Base-by-base conservation (phyloP, 2,797 vertebrate species). In the Schizopygopsis malacanthus region DNA sequence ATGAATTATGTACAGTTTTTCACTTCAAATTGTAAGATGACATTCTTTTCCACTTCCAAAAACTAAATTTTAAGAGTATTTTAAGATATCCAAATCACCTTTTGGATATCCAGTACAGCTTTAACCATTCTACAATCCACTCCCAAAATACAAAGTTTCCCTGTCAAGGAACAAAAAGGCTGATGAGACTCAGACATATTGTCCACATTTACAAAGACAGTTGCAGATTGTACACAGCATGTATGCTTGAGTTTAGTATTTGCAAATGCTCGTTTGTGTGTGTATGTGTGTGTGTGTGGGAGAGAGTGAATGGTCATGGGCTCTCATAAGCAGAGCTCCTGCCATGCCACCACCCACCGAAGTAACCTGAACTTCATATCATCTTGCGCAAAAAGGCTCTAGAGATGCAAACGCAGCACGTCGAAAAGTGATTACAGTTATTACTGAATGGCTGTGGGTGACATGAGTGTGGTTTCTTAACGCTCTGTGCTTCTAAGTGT, bases 341-440 rank as follows among this genome's bases (percentile, higher is more conserved):
- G 83, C 88, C 73, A 81, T 47, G 83, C 50, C 83, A 54, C 83
- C 84, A 85, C 86, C 82, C 76, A 84, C 82, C 72, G 70, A 47
- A 81, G 28, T 56, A 87, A 84, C 76, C 86, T 83, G 70, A 83
- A 79, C 86, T 81, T 83, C 52, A 80, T 85, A 82, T 83, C 71
- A 81, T 87, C 84, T 85, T 79, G 83, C 37, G 11, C 75, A 84
- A 79, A 84, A 79, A 84, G 83, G 75, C 47, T 84, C 75, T 45
- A 69, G 79, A 79, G 47, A 84, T 84, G 83, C 83, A 84, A 79
- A 79, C 50, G 7, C 86, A 87, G 84, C 84, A 79, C 15, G 82
- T 81, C 76, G 47, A 81, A 56, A 84, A 77, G 59, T 86, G 84
- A 86, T 87, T 87, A 89, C 81, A 84, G 86, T 89, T 86, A 89